phyloP scores from a whole-genome alignment of 2,113 vertebrate species.

The Aldabrachelys gigantea region DNA sequence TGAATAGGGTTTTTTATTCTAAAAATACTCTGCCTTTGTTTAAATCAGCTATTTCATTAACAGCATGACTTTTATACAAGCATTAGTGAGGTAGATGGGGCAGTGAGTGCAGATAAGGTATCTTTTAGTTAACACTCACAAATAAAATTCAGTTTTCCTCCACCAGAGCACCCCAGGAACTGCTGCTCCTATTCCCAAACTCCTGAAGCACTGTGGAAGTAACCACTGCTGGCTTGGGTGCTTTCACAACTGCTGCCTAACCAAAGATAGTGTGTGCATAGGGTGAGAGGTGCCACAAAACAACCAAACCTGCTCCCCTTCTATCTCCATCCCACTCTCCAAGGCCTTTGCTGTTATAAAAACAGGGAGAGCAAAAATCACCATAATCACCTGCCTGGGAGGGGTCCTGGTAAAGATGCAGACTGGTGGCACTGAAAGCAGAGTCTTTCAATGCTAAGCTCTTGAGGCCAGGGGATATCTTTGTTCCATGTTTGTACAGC shows the following conservation, averaged over 20 bases:
- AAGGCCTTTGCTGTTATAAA: neutral
- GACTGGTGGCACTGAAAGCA: neutral
- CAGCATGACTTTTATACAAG: constrained; percentile 64
- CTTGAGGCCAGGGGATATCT: neutral
- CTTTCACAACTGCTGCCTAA: neutral
- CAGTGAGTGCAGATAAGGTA: constrained; percentile 27
- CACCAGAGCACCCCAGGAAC: neutral
- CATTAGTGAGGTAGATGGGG: constrained; percentile 57
- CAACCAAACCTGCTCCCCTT: neutral
- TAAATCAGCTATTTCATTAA: constrained; percentile 71
- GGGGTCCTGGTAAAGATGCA: neutral
- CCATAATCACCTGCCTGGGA: neutral
- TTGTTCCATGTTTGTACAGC: neutral
- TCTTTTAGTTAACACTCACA: constrained; percentile 67
- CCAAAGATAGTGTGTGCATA: neutral
- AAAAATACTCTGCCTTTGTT: constrained; percentile 74
- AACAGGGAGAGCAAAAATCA: neutral
- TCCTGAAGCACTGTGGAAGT: neutral
- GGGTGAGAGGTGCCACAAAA: neutral
- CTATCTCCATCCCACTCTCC: neutral
- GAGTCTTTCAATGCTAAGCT: neutral
- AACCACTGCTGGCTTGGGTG: neutral
- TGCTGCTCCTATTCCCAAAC: neutral
- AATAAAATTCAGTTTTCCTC: neutral
- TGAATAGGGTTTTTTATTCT: constrained; percentile 66